Base-by-base conservation (phyloP, 1,140 invertebrate genomes). In the Archivesica marissinica region DNA sequence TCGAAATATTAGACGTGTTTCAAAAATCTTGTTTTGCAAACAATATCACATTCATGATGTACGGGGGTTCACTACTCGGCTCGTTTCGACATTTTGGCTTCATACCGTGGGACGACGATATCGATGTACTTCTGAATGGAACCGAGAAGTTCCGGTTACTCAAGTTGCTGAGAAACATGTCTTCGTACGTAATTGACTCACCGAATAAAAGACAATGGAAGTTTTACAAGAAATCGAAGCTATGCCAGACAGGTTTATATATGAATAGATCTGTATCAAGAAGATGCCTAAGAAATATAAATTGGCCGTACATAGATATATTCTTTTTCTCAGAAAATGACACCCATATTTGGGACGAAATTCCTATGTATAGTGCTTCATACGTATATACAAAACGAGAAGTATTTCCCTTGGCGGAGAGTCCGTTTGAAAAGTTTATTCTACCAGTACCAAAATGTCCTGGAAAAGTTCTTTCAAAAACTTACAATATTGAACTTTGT, bases 221-320 rank as follows among this genome's bases (percentile, higher is more conserved):
- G 64, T 86, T 86, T 78, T 86, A 79, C 61, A 75, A 66, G 25
- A 54, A 52, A 38, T n/a, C 3, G 0, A 35, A 30, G 50, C 4
- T 3, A 23, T 44, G 20, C 25, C 9, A 3, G 13, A 54, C n/a
- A 20, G 28, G 25, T 17, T n/a, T n/a, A n/a, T 17, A 0, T 39
- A 4, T 33, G 4, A 3, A 0, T 28, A 2, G n/a, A 13, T 35
- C 59, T 1, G 59, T 11, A 33, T 13, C 1, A 15, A 64, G 13
- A 35, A 7, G 6, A 33, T 50, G 38, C 30, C 13, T 3, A 28
- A 72, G 25, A 13, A 52, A 56, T 20, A 20, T 30, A 13, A 52
- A 88, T 20, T 93, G 91, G 91, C 92, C 92, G 17, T 93, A 89
- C 78, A 80, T 93, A 30, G 92, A 93, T 64, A 90, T 93, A 50